Evolutionary conservation across 2,797 vertebrate species (phyloP).

Genomic region (Lepidocolaptes lacrymiger): DNA sequence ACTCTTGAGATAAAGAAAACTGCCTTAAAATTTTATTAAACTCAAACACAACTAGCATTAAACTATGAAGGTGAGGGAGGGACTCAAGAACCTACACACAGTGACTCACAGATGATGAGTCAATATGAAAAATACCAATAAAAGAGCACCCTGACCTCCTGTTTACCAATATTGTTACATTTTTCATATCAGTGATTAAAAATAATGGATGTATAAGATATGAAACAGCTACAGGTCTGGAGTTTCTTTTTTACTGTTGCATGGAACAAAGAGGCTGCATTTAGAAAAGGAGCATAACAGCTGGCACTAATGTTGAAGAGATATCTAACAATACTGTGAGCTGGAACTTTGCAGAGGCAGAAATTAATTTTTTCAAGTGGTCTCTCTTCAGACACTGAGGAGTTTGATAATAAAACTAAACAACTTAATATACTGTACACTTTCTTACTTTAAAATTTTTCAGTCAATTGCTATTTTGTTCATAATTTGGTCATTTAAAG

Average conservation of each 20-base stretch:
- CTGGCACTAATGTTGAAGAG: neutral
- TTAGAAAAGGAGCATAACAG: neutral
- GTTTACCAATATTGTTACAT: neutral
- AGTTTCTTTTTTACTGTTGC: neutral
- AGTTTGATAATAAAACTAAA: neutral
- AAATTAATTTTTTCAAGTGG: neutral
- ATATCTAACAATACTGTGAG: neutral
- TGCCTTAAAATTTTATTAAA: neutral
- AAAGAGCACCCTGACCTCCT: neutral
- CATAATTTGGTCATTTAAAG: neutral
- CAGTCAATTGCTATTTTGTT: neutral
- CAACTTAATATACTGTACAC: neutral
- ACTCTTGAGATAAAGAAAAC: neutral
- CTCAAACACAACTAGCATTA: neutral
- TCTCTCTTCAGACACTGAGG: neutral
- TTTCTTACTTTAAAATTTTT: neutral
- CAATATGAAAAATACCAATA: neutral
- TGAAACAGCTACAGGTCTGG: neutral
- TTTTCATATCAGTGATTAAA: neutral
- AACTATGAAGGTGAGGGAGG: neutral
- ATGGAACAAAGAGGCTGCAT: neutral
- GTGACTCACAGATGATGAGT: slow-evolving; percentile 9
- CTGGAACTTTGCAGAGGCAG: neutral
- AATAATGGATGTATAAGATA: neutral
- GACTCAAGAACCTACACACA: neutral